Evolutionary conservation across 2,113 vertebrate genomes (phyloP).

Genomic region (Phocoena phocoena): DNA sequence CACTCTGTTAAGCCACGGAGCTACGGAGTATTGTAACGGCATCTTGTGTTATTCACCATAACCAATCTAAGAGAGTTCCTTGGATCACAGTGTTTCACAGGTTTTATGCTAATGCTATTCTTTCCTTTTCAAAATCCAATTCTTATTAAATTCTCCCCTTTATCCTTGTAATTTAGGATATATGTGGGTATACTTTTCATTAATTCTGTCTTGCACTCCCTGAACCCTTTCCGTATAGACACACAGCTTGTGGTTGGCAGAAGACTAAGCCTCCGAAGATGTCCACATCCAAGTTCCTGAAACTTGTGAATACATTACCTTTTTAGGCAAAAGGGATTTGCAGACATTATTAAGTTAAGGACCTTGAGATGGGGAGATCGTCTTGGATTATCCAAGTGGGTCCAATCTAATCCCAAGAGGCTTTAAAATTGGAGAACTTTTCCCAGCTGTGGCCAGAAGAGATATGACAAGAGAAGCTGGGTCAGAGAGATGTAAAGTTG

Average conservation of each 20-base stretch:
- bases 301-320: neutral
- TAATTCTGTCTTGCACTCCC: neutral
- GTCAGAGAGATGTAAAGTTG: neutral
- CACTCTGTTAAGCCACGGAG: neutral
- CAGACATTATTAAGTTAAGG: neutral
- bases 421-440: neutral
- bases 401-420: neutral
- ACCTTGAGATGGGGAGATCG: neutral
- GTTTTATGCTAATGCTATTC: neutral
- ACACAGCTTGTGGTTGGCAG: neutral
- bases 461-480: neutral
- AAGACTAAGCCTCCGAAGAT: neutral
- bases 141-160: neutral
- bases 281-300: neutral
- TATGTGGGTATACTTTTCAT: neutral
- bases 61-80: neutral
- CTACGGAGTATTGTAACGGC: neutral
- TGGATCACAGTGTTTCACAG: neutral
- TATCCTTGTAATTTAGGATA: neutral
- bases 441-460: neutral
- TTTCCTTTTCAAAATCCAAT: conserved; percentile 2
- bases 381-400: neutral
- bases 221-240: neutral
- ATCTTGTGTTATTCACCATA: neutral
- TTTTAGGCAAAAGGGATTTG: neutral